These are phyloP conservation scores for Cromileptes altivelis DNA, from an alignment of 2,113 vertebrate genomes.

Conservation along the genomic window DNA sequence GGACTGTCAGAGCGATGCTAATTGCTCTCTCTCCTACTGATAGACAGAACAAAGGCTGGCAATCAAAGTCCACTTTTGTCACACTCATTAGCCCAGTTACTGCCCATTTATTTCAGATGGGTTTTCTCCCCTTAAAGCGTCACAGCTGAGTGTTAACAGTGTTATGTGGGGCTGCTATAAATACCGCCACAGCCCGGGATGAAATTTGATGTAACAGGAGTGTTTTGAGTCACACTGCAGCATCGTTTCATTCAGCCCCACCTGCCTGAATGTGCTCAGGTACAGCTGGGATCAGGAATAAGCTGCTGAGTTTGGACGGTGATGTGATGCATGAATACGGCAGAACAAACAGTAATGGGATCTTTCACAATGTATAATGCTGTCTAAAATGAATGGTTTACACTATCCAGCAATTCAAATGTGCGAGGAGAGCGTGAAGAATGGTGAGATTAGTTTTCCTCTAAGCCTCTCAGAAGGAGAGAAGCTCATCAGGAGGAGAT, in stretches of 20 bases:
- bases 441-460: neutral
- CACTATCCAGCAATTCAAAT: neutral
- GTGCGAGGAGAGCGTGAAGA: constrained; percentile 4
- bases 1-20: constrained; percentile 52
- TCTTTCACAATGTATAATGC: neutral
- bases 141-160: neutral
- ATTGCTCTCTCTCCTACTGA: constrained; percentile 42
- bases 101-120: constrained; percentile 32
- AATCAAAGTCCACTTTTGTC: constrained; percentile 62
- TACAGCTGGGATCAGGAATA: neutral
- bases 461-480: neutral
- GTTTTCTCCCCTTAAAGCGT: neutral
- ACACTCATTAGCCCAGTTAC: constrained; percentile 53
- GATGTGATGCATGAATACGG: constrained; percentile 3
- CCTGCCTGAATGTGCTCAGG: neutral
- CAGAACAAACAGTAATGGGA: constrained; percentile 10
- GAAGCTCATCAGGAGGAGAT: constrained; percentile 9
- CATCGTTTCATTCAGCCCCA: neutral
- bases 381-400: neutral
- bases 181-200: neutral
- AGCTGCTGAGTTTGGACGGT: neutral
- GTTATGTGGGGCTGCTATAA: constrained; percentile 10
- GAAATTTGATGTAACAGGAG: neutral
- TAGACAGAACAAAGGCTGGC: constrained; percentile 53
- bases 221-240: neutral